These are phyloP conservation scores for Phymorhynchus buccinoides DNA, from an alignment of 1,140 invertebrate species.

Conservation along the genomic window DNA sequence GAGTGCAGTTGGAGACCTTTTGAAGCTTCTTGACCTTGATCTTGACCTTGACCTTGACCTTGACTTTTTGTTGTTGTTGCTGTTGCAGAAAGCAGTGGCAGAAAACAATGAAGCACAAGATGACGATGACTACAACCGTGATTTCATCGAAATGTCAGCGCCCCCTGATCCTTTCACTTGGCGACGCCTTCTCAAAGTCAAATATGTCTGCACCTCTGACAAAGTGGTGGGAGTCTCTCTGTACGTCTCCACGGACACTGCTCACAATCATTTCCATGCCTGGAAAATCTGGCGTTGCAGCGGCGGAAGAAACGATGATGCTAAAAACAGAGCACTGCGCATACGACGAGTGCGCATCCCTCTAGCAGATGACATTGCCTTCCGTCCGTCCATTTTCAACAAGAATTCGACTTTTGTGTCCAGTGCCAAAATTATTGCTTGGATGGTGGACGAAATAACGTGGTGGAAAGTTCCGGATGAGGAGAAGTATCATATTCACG, in stretches of 20 bases:
- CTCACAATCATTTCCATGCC: not conserved
- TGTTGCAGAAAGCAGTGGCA: not conserved
- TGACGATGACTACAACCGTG: not conserved
- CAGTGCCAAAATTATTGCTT: not conserved
- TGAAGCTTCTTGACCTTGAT: too few species aligned
- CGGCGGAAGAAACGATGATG: too few species aligned
- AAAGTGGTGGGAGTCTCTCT: slow-evolving; percentile 18
- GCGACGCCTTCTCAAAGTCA: not conserved
- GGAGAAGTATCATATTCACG: slow-evolving; percentile 1
- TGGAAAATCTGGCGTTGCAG: not conserved
- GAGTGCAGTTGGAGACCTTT: too few species aligned
- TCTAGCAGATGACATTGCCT: slow-evolving; percentile 36
- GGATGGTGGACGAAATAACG: slow-evolving; percentile 24
- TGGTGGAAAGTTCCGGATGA: not conserved
- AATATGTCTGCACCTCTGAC: slow-evolving; percentile 7
- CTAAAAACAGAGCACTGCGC: not conserved
- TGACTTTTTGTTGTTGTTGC: not conserved
- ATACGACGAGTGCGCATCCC: slow-evolving; percentile 23
- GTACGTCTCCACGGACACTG: not conserved
- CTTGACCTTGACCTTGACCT: too few species aligned
- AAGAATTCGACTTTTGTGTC: slow-evolving; percentile 12
- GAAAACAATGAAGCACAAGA: not conserved
- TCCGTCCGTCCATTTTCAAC: slow-evolving; percentile 33
- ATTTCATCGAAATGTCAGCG: not conserved
- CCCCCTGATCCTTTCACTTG: slow-evolving; percentile 5